Evolutionary conservation across 2,888 invertebrate species (phyloP), one percentile per base, ranked within the genome.

Genomic region (Terebella lapidaria): DNA sequence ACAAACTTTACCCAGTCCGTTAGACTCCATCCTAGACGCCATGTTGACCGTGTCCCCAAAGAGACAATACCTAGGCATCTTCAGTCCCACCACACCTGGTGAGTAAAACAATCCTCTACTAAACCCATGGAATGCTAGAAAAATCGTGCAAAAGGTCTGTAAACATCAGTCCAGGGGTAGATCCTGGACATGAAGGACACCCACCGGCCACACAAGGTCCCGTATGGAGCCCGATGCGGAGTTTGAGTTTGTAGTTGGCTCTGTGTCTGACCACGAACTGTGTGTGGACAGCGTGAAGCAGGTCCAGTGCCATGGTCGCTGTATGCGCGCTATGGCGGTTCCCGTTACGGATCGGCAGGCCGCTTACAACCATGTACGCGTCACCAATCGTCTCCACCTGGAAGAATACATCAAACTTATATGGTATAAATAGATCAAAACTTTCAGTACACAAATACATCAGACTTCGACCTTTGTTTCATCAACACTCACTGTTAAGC

Each of bases 371-470:
- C 68, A 68, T 68, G 80, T 77, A 78, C 1, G 92, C 92, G 81
- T 92, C 92, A 18, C 92, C 92, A 71, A 93, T 92, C 0, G 92
- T 93, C 58, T 67, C 67, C 27, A 64, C 57, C 59, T 63, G n/a
- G n/a, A n/a, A n/a, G n/a, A 57, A 3, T 3, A 24, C 15, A 2
- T 22, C 15, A 25, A 3, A n/a, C 35, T 42, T 45, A 24, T 45
- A 18, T 35, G 10, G 27, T 52, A 52, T n/a, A 20, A 52, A 52
- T 5, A 25, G 52, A n/a, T 25, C 52, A 53, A 27, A 1, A 15
- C 26, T 1, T 28, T 10, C 20, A 22, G 15, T 26, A 53, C 15
- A n/a, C 28, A 15, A 27, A n/a, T n/a, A n/a, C n/a, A n/a, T n/a
- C n/a, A n/a, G n/a, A n/a, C n/a, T n/a, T n/a, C n/a, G n/a, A n/a